Evolutionary conservation across 2,888 invertebrate species (phyloP), one percentile per base, ranked within the genome.

Genomic region (Caenorhabditis japonica): DNA sequence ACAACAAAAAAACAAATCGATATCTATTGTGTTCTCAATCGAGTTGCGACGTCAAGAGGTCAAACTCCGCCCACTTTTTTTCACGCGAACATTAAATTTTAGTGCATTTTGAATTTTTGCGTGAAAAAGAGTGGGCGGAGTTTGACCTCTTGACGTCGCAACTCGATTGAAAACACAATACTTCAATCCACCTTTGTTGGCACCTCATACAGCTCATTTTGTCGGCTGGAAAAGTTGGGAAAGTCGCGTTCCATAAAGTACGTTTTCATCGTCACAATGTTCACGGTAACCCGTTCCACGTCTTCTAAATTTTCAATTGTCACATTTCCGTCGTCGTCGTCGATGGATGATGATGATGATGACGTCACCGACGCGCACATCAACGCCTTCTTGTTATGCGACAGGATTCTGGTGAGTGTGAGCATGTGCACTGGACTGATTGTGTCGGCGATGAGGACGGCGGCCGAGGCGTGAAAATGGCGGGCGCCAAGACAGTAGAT

Each of bases 381-480:
- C 36, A 61, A 61, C 13, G 59, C 61, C 30, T 75, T 75, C 25
- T 60, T 62, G 47, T 64, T 70, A 33, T 75, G 66, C 3, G 75
- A 38, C 21, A 70, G 46, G 19, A 75, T 75, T n/a, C 75, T 39
- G 2, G 75, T 70, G 5, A 75, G 27, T 12, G 68, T 52, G 17
- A 70, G 39, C 33, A 75, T 36, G 17, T 41, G 46, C 10, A 59
- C 27, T 12, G 69, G 69, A 12, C 47, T 38, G 25, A 70, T 53
- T 12, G 30, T 19, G 23, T 69, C 64, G 15, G 47, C 36, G 7
- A 69, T 39, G 13, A 70, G 53, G n/a, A 75, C 69, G 10, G 62
- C 75, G 25, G 75, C 75, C 2, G 69, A 62, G 10, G 75, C 34
- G 44, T 75, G 75, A 55, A 41, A 75, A 33, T 21, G 56, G 30